Evolutionary conservation across 2,888 invertebrate species (phyloP).

Genomic region (Clitarchus hookeri): DNA sequence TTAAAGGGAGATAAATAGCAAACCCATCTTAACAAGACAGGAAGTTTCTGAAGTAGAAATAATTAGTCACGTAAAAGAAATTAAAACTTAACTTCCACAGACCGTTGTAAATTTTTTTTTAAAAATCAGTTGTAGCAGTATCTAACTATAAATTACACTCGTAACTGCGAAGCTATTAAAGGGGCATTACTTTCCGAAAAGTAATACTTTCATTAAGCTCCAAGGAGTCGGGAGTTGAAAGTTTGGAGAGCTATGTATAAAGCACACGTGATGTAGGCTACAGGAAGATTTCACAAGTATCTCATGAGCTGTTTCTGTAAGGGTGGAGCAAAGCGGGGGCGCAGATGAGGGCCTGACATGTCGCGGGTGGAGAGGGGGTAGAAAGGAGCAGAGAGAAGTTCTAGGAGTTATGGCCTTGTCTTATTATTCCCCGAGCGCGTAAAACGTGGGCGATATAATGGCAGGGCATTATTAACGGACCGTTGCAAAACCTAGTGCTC

Average conservation of each 20-base stretch:
- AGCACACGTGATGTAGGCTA: not conserved
- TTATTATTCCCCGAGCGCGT: slow-evolving; percentile 28
- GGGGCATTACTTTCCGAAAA: not conserved
- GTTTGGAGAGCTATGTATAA: not conserved
- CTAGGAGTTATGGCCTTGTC: slow-evolving; percentile 17
- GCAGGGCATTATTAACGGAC: slow-evolving; percentile 32
- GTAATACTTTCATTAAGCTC: slow-evolving; percentile 8
- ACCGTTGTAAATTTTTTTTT: not conserved
- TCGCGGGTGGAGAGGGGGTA: not conserved
- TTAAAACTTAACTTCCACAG: not conserved
- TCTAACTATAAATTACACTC: not conserved
- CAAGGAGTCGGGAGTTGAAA: not conserved
- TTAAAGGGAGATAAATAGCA: not conserved
- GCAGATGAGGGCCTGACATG: not conserved
- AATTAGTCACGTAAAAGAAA: not conserved
- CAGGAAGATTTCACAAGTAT: not conserved
- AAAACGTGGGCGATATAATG: slow-evolving; percentile 27
- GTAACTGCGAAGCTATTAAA: not conserved
- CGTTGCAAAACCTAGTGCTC: not conserved
- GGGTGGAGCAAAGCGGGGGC: not conserved
- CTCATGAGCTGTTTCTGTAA: not conserved
- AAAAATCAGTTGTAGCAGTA: not conserved
- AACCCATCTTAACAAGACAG: not conserved
- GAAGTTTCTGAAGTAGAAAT: not conserved
- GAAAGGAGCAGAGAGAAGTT: not conserved